Conservation (phyloP, 2,797 vertebrate species). For the Decapterus maruadsi region DNA sequence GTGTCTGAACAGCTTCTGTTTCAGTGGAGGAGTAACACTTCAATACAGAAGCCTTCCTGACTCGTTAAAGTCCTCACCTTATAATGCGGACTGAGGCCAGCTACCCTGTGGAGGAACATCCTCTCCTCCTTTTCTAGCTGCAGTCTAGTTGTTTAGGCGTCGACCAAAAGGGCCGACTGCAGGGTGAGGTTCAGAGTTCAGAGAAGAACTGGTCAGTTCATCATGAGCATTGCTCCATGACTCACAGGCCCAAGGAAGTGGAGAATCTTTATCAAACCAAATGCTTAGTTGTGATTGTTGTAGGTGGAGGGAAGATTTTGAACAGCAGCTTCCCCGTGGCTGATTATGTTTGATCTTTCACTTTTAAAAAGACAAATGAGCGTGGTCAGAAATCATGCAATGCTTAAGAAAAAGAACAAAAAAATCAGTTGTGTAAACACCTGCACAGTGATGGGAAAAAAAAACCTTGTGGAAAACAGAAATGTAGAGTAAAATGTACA, state of each 20-base stretch:
- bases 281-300: background rate
- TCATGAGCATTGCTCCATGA: conserved; percentile 1
- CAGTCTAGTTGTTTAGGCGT: conserved; percentile 14
- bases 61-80: conserved; percentile 35
- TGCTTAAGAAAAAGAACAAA: background rate
- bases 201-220: conserved; percentile 23
- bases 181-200: conserved; percentile 43
- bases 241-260: background rate
- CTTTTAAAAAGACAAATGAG: background rate
- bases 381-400: conserved; percentile 2
- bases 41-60: conserved; percentile 26
- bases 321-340: conserved; percentile 2
- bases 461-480: too few species aligned
- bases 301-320: conserved; percentile 14
- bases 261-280: conserved; percentile 17
- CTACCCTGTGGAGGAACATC: conserved; percentile 23
- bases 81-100: conserved; percentile 33
- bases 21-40: conserved; percentile 32
- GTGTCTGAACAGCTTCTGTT: conserved; percentile 37
- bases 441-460: too few species aligned
- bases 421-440: background rate
- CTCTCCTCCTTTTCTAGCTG: conserved; percentile 21
- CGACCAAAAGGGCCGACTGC: conserved; percentile 20
- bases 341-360: background rate
- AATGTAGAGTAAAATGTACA: too few species aligned